Evolutionary conservation across 2,113 vertebrate genomes (phyloP).

Genomic region (Paralichthys olivaceus): DNA sequence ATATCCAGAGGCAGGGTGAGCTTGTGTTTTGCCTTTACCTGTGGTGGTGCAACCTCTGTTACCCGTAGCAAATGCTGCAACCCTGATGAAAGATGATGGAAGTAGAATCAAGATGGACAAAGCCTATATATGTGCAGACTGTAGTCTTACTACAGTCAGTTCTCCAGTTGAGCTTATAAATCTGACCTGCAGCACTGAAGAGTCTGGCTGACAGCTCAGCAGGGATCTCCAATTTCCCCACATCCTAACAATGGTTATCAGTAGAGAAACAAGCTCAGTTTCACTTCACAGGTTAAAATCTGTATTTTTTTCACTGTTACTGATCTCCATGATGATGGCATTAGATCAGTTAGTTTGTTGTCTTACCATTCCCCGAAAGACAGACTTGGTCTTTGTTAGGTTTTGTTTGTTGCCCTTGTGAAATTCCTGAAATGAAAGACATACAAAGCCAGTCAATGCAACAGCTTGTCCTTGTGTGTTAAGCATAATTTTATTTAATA

Average conservation of each 20-base stretch:
- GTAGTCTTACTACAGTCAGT: neutral
- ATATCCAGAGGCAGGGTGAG: slow-evolving; percentile 83
- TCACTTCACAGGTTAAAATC: neutral
- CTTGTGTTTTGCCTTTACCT: slow-evolving; percentile 83
- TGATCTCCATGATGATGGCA: neutral
- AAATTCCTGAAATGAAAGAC: slow-evolving; percentile 67
- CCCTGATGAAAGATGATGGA: slow-evolving; percentile 62
- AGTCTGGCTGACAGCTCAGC: slow-evolving; percentile 90
- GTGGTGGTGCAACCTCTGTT: slow-evolving; percentile 84
- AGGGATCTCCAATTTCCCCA: slow-evolving; percentile 91
- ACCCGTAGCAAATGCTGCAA: slow-evolving; percentile 68
- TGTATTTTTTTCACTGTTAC: neutral
- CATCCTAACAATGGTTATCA: slow-evolving; percentile 82
- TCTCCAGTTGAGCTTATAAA: neutral
- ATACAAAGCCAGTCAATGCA: neutral
- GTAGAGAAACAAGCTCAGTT: neutral
- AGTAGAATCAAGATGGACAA: slow-evolving; percentile 31
- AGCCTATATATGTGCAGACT: neutral
- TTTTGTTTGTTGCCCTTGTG: slow-evolving; percentile 63
- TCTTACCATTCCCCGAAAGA: slow-evolving; percentile 78
- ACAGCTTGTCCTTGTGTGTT: neutral
- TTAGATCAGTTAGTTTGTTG: neutral
- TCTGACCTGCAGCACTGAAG: slow-evolving; percentile 81
- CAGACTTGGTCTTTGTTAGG: slow-evolving; percentile 42
- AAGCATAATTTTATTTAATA: neutral